Conservation (phyloP, 2,888 invertebrate species). For the Rhagonycha fulva region DNA sequence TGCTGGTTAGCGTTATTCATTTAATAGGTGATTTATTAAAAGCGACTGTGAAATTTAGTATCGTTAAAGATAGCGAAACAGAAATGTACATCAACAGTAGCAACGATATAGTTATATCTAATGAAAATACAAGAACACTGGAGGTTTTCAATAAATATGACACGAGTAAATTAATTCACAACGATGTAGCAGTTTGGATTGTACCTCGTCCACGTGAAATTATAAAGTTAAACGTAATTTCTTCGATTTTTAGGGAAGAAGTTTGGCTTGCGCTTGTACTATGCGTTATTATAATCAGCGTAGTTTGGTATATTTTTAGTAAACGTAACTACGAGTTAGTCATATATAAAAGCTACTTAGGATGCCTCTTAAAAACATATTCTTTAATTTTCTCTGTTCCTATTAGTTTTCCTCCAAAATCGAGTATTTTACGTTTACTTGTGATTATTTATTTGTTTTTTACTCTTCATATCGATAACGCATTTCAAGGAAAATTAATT, state of each 20-base stretch:
- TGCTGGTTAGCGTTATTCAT: neutral
- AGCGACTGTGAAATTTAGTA: too few relatives aligned
- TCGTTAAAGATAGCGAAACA: too few relatives aligned
- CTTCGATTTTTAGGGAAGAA: neutral
- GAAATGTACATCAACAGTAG: too few relatives aligned
- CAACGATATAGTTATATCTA: too few relatives aligned
- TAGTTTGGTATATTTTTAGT: neutral
- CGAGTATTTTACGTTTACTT: neutral
- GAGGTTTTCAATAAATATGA: too few relatives aligned
- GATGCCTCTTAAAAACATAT: neutral
- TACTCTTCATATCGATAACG: neutral
- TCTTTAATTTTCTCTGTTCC: neutral
- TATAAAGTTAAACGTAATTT: neutral
- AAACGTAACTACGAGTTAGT: neutral
- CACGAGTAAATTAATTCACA: too few relatives aligned
- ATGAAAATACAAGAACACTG: too few relatives aligned
- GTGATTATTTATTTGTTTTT: neutral
- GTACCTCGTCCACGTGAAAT: neutral
- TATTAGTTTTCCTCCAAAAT: neutral
- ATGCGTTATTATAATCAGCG: neutral
- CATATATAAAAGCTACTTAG: neutral
- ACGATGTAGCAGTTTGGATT: too few relatives aligned
- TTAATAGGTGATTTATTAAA: neutral
- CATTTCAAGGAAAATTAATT: neutral
- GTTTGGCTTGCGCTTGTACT: neutral